Base-by-base conservation (phyloP, 2,113 vertebrate species). In the Leptobrachium leishanense region DNA sequence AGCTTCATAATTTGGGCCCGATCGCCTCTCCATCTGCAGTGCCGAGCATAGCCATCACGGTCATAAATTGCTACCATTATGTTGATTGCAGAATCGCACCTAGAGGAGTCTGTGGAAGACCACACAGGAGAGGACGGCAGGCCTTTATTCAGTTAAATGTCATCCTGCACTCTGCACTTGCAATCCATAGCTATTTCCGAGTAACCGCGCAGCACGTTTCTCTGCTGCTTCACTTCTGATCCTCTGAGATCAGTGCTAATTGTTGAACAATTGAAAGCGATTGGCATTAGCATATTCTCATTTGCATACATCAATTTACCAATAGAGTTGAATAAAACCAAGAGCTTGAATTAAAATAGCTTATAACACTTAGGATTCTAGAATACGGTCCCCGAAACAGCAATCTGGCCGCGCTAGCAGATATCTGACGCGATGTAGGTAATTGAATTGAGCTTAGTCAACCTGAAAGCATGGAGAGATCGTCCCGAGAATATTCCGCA, bases 251-350 rank as follows among this genome's bases (percentile, higher is more conserved):
- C 11, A 8, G 50, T 11, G 6, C 1, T 59, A 59, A 59, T 59
- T 15, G 55, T 11, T 3, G 12, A 6, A 62, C 55, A 74, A 74
- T 62, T 43, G 2, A 43, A 62, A 13, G 13, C 12, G 13, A 55
- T 40, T 72, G 20, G 13, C 20, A 72, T 72, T 72, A 55, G 55
- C 55, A 9, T 59, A 59, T 13, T 59, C 13, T 74, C 40, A 74
- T 62, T 74, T 62, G 4, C 40, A 43, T 74, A 3, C 55, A 57
- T 42, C 8, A 62, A 39, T 42, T 43, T 74, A 20, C 10, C 10
- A 42, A 13, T 42, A 8, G 13, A 6, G 13, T 6, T 43, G 55
- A 62, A 74, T 42, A 62, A 31, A 31, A 3, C 7, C 4, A 20
- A 3, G 43, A 39, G 43, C 6, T 13, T 62, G 66, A 11, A 68